Base-by-base conservation (phyloP, 1,140 invertebrate genomes). In the Philopotamus ludificatus region DNA sequence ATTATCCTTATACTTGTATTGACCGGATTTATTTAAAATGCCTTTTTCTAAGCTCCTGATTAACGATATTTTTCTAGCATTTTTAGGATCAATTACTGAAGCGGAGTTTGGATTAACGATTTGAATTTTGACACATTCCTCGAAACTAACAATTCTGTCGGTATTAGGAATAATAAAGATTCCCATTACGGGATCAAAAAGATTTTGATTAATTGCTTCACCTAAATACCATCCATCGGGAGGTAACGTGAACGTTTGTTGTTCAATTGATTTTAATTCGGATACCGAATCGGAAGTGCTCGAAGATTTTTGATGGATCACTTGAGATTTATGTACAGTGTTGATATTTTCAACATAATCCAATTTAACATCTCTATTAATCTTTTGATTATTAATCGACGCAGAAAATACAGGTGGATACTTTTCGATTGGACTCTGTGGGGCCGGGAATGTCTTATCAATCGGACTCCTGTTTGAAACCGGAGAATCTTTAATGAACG, bases 81-180 rank as follows among this genome's bases (percentile, higher is more conserved):
- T 87, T 65, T 81, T 85, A 0, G 87, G 84, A 75, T 95, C 92
- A 61, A 93, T 77, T 7, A 94, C 91, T 21, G 85, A 73, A 21
- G 90, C 90, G 1, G 92, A 94, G 58, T 86, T 79, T 1, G 89
- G 85, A 77, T 95, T 89, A 42, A 98, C 91, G 9, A 97, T 89
- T 72, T 90, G 87, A 49, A 93, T 80, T 70, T 88, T 87, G 25
- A 97, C 79, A 71, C 94, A 95, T 77, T 96, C 92, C 76, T 93
- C 85, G 70, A 98, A 89, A 62, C 91, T 90, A 2, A 95, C 85
- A 23, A 92, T 77, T 71, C 91, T 84, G 74, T 94, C 91, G 1
- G 92, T 93, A 25, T 89, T 89, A 34, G 93, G 92, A 71, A 97
- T 91, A 53, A 89, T 88, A 73, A 97, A 94, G 1, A 93, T 79